Evolutionary conservation across 2,888 invertebrate species (phyloP).

Genomic region (Heliconius ethilla): DNA sequence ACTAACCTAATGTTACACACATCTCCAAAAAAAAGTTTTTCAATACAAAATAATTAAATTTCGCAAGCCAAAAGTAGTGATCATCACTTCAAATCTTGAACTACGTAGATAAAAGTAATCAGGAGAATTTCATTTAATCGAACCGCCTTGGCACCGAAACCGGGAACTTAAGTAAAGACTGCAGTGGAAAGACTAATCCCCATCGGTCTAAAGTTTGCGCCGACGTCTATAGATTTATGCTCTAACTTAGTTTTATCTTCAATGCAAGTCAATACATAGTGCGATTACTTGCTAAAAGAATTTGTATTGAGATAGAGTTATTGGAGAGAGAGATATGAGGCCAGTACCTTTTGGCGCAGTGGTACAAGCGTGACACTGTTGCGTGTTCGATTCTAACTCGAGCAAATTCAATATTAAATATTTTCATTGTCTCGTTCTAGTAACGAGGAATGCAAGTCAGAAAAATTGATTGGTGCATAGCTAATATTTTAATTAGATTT

Average conservation of each 20-base stretch:
- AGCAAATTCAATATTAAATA: no score
- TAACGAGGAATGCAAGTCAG: no score
- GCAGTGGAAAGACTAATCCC: conserved; percentile 46
- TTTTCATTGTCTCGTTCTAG: no score
- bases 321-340: no score
- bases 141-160: conserved; percentile 49
- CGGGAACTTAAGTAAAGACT: conserved; percentile 43
- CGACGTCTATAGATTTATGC: conserved; percentile 62
- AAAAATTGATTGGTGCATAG: no score
- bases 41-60: not conserved
- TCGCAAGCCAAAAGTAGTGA: not conserved
- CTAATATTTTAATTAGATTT: no score
- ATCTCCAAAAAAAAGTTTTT: no score
- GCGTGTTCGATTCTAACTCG: not conserved
- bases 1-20: no score
- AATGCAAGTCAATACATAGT: conserved; percentile 60
- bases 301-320: not conserved
- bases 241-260: conserved; percentile 59
- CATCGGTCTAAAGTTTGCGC: conserved; percentile 52
- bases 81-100: conserved; percentile 10
- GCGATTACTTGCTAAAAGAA: conserved; percentile 1
- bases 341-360: no score
- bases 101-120: conserved; percentile 24
- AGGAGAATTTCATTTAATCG: conserved; percentile 43
- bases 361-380: not conserved